phyloP scores from a whole-genome alignment of 2,888 invertebrate genomes.

The Protodeltote pygarga region DNA sequence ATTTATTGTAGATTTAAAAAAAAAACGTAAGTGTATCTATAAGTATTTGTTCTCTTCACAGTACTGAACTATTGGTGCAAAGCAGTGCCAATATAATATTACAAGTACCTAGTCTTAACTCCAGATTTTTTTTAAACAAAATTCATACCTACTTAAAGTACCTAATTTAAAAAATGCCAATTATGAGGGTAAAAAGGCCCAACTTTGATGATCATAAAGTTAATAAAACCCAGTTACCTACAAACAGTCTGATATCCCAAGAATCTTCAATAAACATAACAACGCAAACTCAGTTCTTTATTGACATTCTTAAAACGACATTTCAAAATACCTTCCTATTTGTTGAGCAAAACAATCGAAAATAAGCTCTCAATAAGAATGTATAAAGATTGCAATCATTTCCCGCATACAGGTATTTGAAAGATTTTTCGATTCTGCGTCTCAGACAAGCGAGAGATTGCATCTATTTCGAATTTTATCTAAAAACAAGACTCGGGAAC shows the following conservation, averaged over 20 bases:
- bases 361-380: conserved; percentile 44
- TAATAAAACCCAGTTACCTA: conserved; percentile 26
- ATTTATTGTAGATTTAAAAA: too few relatives aligned
- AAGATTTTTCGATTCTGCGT: conserved; percentile 58
- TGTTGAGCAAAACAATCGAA: conserved; percentile 34
- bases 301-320: conserved; percentile 50
- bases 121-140: too few relatives aligned
- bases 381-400: conserved; percentile 44
- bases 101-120: too few relatives aligned
- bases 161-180: conserved; percentile 23
- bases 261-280: conserved; percentile 46
- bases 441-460: conserved; percentile 66
- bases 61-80: too few relatives aligned
- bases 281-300: conserved; percentile 44
- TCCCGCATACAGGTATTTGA: conserved; percentile 55
- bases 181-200: too few relatives aligned
- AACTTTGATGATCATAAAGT: conserved; percentile 26
- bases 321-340: conserved; percentile 41
- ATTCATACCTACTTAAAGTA: too few relatives aligned
- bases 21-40: too few relatives aligned
- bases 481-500: conserved; percentile 64
- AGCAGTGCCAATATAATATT: too few relatives aligned
- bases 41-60: too few relatives aligned
- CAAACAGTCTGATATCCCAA: conserved; percentile 21
- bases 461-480: conserved; percentile 71